phyloP scores from a whole-genome alignment of 2,888 invertebrate genomes.

The Byasa hedistus region DNA sequence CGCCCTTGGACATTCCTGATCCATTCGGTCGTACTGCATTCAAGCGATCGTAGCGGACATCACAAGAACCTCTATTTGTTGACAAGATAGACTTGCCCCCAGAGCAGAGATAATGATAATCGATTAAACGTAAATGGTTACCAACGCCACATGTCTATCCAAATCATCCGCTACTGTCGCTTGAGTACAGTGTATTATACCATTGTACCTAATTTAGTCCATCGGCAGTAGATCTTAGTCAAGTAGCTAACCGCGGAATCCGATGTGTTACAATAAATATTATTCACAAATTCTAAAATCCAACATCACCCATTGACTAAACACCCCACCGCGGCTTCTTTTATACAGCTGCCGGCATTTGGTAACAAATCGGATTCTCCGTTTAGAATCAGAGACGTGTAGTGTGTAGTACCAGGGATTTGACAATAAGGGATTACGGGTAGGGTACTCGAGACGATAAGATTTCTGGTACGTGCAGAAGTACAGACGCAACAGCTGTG shows the following conservation, averaged over 20 bases:
- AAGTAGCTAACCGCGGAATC: slow-evolving; percentile 24
- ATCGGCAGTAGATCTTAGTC: slow-evolving; percentile 61
- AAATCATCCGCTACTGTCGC: not conserved
- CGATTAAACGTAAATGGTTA: too few relatives aligned
- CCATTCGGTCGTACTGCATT: slow-evolving; percentile 42
- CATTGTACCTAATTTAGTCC: slow-evolving; percentile 20
- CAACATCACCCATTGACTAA: too few relatives aligned
- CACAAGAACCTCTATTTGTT: not conserved
- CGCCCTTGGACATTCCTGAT: slow-evolving; percentile 72
- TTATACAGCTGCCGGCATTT: too few relatives aligned
- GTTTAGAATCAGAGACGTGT: slow-evolving; percentile 29
- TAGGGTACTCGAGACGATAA: slow-evolving; percentile 20
- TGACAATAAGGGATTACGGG: slow-evolving; percentile 54
- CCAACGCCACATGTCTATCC: too few relatives aligned
- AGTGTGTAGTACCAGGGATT: slow-evolving; percentile 50
- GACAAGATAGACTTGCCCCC: too few relatives aligned
- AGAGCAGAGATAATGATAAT: too few relatives aligned
- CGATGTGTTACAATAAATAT: not conserved
- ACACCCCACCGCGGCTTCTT: too few relatives aligned
- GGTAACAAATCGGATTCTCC: slow-evolving; percentile 14
- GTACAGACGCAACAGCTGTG: not conserved
- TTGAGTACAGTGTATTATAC: slow-evolving; percentile 5
- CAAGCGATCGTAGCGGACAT: slow-evolving; percentile 4
- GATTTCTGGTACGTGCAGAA: not conserved
- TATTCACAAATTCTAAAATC: not conserved